Evolutionary conservation across 2,113 vertebrate genomes (phyloP).

Genomic region (Cyrtonyx montezumae): DNA sequence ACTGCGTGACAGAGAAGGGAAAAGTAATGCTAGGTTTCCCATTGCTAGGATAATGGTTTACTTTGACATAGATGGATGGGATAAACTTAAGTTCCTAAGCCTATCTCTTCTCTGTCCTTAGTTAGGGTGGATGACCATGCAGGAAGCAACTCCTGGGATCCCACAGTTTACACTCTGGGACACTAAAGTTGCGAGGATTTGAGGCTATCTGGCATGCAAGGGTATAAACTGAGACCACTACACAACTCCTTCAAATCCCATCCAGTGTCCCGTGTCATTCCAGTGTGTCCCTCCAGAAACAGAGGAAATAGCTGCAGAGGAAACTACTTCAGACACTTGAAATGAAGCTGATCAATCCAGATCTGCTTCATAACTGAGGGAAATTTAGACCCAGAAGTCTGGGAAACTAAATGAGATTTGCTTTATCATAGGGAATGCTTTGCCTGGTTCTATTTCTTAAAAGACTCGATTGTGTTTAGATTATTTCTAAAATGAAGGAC

Average conservation of each 20-base stretch:
- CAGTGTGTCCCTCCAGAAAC: background rate
- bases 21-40: background rate
- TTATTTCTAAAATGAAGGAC: background rate
- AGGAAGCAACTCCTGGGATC: fast-evolving
- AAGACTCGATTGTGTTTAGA: background rate
- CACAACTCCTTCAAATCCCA: background rate
- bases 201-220: background rate
- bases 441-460: background rate
- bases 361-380: background rate
- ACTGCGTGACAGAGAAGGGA: background rate
- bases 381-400: background rate
- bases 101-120: background rate
- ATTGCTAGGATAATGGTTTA: background rate
- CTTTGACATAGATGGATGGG: background rate
- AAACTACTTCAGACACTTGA: background rate
- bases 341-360: background rate
- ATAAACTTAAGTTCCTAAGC: background rate
- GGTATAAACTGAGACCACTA: background rate
- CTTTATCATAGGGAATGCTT: background rate
- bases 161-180: background rate
- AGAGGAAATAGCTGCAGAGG: background rate
- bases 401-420: background rate
- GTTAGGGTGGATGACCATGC: background rate
- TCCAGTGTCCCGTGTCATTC: background rate
- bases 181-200: background rate